Evolutionary conservation across 1,140 invertebrate species (phyloP), one percentile per base, ranked within the genome.

Genomic region (Apocrypta bakeri): DNA sequence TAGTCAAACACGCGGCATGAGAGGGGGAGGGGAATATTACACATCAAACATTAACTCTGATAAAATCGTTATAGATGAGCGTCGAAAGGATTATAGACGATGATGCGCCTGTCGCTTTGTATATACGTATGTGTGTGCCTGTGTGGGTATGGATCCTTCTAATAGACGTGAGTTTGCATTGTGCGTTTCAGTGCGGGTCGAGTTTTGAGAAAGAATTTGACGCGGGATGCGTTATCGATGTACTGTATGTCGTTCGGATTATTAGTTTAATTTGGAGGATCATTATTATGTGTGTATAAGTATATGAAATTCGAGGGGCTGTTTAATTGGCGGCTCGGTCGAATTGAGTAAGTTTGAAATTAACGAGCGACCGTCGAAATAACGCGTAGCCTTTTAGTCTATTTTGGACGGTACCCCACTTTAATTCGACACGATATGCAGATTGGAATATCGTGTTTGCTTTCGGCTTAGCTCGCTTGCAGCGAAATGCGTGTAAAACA

Each of bases 11-110:
- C 27, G 40, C 7, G 56, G n/a, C n/a, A 48, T 48, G 48, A 21
- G 29, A 1, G 77, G 40, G 37, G 24, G 40, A 48, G 61, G 42
- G 64, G 33, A 64, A 77, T 77, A 78, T 77, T 72, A 77, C 77
- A 77, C 81, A 64, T 77, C 74, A 78, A 82, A 82, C 75, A 82
- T 82, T 82, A 72, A 71, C 42, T 31, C 31, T 78, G 81, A 82
- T 82, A 82, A 82, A 82, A 82, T 78, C 63, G 81, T 76, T 71
- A 56, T 56, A 56, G 17, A 9, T 25, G 24, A 72, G 64, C 64
- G 31, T 27, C 29, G 72, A 81, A 72, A 48, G 78, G 68, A 79
- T 79, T 79, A 72, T 21, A 12, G 27, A 21, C 71, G 56, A 81
- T 64, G 79, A 74, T 64, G 79, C 63, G 64, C 29, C 21, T n/a